phyloP scores from a whole-genome alignment of 2,888 invertebrate species.

The Sesia apiformis region DNA sequence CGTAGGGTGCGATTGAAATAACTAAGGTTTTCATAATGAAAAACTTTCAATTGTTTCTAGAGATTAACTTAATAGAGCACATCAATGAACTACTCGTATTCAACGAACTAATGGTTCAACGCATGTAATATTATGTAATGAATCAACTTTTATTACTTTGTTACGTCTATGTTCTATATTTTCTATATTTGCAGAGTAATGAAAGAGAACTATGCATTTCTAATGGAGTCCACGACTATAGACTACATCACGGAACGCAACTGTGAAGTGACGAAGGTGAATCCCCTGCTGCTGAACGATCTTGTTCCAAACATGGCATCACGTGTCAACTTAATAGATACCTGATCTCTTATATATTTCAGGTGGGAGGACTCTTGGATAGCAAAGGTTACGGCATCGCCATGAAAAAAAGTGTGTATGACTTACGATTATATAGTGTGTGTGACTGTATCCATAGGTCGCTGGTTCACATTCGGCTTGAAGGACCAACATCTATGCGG shows the following conservation, averaged over 20 bases:
- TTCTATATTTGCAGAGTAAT: conserved; percentile 6
- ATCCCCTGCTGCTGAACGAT: background rate
- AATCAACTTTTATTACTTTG: background rate
- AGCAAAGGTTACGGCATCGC: conserved; percentile 92
- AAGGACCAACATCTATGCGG: no score
- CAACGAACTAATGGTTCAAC: background rate
- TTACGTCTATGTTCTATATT: background rate
- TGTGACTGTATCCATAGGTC: background rate
- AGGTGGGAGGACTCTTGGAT: conserved; percentile 83
- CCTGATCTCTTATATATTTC: conserved; percentile 11
- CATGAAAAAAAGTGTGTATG: conserved; percentile 78
- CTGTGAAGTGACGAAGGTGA: conserved; percentile 80
- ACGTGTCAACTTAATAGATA: no score
- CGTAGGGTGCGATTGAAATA: no score
- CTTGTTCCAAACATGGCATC: no score
- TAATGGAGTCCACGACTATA: conserved; percentile 93
- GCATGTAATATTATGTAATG: conserved; percentile 4
- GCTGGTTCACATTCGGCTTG: background rate
- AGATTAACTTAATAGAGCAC: no score
- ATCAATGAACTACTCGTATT: background rate
- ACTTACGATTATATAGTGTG: background rate
- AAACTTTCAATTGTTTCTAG: no score
- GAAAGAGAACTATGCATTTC: conserved; percentile 80
- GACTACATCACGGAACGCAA: conserved; percentile 86
- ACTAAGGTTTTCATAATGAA: no score